phyloP scores from a whole-genome alignment of 2,888 invertebrate species.

The Cremastinae sp. region DNA sequence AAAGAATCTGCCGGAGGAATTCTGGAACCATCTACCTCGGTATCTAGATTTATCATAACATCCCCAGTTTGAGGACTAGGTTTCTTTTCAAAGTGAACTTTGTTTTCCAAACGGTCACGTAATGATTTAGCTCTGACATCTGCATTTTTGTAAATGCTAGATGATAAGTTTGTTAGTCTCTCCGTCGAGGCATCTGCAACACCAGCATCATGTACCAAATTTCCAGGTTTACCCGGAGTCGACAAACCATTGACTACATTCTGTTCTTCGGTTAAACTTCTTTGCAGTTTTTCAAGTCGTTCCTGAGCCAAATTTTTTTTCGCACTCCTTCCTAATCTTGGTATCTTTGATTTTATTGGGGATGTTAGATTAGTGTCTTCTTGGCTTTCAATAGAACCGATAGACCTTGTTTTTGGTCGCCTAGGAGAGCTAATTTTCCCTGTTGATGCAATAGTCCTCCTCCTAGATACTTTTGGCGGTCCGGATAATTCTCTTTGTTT shows the following conservation, averaged over 20 bases:
- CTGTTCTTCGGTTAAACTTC: slow-evolving; percentile 37
- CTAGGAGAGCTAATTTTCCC: slow-evolving; percentile 11
- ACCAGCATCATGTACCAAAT: neutral
- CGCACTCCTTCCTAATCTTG: slow-evolving; percentile 46
- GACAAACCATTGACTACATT: neutral
- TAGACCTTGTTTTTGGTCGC: slow-evolving; percentile 41
- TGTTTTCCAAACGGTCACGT: slow-evolving; percentile 42
- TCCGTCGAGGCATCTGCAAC: neutral
- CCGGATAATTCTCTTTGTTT: slow-evolving; percentile 35
- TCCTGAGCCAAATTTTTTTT: slow-evolving; percentile 54
- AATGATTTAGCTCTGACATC: slow-evolving; percentile 46
- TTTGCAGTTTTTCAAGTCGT: slow-evolving; percentile 43
- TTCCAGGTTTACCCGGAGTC: neutral
- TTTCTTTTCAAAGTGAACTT: slow-evolving; percentile 11
- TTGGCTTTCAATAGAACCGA: neutral
- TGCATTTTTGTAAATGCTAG: slow-evolving; percentile 54
- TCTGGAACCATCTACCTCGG: neutral
- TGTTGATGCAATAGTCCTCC: slow-evolving; percentile 2
- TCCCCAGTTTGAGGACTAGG: neutral
- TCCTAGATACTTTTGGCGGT: slow-evolving; percentile 9
- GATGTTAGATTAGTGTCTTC: neutral
- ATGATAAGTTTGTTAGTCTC: neutral
- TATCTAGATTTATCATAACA: neutral
- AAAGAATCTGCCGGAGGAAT: slow-evolving; percentile 52
- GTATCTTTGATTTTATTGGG: slow-evolving; percentile 25